phyloP scores from a whole-genome alignment of 2,797 vertebrate species.

The Todus mexicanus region DNA sequence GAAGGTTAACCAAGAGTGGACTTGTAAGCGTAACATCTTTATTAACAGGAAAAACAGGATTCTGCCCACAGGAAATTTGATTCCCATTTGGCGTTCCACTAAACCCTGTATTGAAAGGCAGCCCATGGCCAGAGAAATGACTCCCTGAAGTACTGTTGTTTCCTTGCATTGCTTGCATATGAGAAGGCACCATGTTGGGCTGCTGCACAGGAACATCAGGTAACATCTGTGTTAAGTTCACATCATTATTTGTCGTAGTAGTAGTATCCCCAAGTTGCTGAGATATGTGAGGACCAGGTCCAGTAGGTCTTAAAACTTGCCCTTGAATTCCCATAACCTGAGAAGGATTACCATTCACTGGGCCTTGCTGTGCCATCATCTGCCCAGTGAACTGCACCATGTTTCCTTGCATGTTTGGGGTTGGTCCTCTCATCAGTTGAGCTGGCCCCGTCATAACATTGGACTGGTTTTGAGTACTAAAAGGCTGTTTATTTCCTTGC shows the following conservation, averaged over 20 bases:
- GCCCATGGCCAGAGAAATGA: constrained; percentile 90
- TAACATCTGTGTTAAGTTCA: constrained; percentile 87
- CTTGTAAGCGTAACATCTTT: constrained; percentile 98
- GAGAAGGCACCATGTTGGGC: constrained; percentile 88
- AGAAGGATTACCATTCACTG: constrained; percentile 86
- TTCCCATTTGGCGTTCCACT: constrained; percentile 84
- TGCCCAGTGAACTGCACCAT: constrained; percentile 91
- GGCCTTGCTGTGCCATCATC: constrained; percentile 85
- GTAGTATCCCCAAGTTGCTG: constrained; percentile 86
- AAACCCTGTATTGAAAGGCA: constrained; percentile 86
- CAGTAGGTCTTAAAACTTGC: constrained; percentile 85
- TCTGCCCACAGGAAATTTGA: constrained; percentile 86
- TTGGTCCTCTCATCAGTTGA: constrained; percentile 93
- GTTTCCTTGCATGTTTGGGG: constrained; percentile 88
- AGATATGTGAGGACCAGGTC: constrained; percentile 75
- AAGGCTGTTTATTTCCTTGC: constrained; percentile 92
- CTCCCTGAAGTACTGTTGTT: constrained; percentile 73
- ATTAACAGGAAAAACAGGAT: constrained; percentile 88
- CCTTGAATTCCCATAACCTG: constrained; percentile 92
- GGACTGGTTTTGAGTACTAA: constrained; percentile 86
- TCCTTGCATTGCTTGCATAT: constrained; percentile 93
- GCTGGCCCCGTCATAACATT: constrained; percentile 85
- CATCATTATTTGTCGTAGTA: constrained; percentile 73
- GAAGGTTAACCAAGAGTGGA: constrained; percentile 92
- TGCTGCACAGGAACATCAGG: constrained; percentile 91